Conservation (phyloP, 2,888 invertebrate genomes). For the Eupeodes luniger region DNA sequence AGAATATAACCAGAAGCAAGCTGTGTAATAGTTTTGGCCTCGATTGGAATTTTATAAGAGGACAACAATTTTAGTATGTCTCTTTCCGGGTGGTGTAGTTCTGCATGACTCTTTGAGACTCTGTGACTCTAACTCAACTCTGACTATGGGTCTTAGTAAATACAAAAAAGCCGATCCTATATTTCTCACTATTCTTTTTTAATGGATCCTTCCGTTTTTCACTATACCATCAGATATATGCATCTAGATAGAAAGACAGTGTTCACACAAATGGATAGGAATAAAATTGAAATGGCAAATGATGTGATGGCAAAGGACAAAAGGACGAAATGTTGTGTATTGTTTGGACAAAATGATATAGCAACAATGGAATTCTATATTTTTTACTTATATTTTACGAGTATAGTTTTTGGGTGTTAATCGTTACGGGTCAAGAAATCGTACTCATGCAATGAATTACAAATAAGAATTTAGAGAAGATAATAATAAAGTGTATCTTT, state of each 20-base stretch:
- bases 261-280: neutral
- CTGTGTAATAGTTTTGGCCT: constrained; percentile 65
- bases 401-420: constrained; percentile 29
- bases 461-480: constrained; percentile 8
- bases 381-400: neutral
- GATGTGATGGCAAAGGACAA: constrained; percentile 63
- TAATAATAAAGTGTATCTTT: neutral
- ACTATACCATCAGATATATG: too few species aligned
- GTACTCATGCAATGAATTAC: constrained; percentile 36
- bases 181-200: constrained; percentile 53
- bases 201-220: constrained; percentile 45
- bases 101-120: too few species aligned
- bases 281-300: constrained; percentile 59
- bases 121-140: constrained; percentile 19
- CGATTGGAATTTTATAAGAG: constrained; percentile 69
- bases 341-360: constrained; percentile 41
- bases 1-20: constrained; percentile 26
- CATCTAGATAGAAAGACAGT: neutral
- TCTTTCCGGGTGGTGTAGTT: constrained; percentile 41
- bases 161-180: constrained; percentile 35
- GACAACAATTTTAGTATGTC: constrained; percentile 64
- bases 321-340: constrained; percentile 51
- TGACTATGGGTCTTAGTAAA: neutral
- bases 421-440: constrained; percentile 40
- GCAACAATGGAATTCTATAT: constrained; percentile 9